These are phyloP conservation scores for Lysiphlebus fabarum DNA, from an alignment of 1,140 invertebrate species.

Conservation along the genomic window DNA sequence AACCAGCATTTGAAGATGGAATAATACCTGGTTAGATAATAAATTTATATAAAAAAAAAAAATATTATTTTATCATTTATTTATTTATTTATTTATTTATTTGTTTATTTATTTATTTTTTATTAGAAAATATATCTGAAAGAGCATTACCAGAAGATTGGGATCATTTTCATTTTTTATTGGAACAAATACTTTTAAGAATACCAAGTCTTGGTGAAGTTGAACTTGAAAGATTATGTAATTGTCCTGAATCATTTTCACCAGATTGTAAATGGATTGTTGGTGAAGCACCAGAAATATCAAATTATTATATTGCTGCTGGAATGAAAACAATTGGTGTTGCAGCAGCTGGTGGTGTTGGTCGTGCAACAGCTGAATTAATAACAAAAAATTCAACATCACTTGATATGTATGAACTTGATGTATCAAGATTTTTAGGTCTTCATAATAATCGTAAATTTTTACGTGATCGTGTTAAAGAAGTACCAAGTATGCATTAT, in stretches of 20 bases:
- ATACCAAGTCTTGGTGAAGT: constrained; percentile 75
- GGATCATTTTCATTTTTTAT: constrained; percentile 91
- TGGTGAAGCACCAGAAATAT: constrained; percentile 88
- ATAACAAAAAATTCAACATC: constrained; percentile 79
- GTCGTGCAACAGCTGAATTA: constrained; percentile 82
- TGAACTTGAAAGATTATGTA: constrained; percentile 73
- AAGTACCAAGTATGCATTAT: constrained; percentile 89
- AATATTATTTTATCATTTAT: too few species aligned
- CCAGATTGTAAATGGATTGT: constrained; percentile 90
- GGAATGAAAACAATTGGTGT: constrained; percentile 93
- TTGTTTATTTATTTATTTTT: too few species aligned
- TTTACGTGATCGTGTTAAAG: constrained; percentile 85
- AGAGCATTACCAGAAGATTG: constrained; percentile 78
- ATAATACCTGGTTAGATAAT: constrained; percentile 58
- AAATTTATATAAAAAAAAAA: too few species aligned
- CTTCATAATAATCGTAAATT: constrained; percentile 96
- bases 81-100: too few species aligned
- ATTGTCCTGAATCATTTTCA: constrained; percentile 91
- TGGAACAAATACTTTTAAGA: constrained; percentile 81
- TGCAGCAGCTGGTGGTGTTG: constrained; percentile 90
- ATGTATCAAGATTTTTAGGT: constrained; percentile 89
- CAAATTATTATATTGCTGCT: constrained; percentile 93
- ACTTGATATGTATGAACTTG: constrained; percentile 87
- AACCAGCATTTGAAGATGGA: constrained; percentile 85
- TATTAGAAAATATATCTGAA: constrained; percentile 55